Conservation (phyloP, 2,888 invertebrate genomes). For the Parnassius mnemosyne region DNA sequence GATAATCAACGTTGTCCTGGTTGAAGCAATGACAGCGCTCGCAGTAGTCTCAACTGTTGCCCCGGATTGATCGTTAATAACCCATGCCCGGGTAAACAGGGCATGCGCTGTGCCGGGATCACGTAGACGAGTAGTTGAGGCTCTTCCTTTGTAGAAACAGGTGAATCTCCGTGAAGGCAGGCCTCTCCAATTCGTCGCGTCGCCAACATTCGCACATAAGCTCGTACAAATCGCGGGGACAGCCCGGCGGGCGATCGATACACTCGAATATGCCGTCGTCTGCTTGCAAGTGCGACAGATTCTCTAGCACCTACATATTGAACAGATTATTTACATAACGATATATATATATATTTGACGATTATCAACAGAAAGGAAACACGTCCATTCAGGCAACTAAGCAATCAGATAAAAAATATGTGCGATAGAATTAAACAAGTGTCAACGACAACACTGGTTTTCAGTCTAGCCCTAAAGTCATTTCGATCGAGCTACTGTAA, state of each 20-base stretch:
- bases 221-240: constrained; percentile 91
- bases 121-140: constrained; percentile 51
- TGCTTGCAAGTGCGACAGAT: constrained; percentile 85
- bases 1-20: constrained; percentile 8
- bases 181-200: constrained; percentile 86
- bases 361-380: too few species aligned
- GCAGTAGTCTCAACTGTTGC: constrained; percentile 32
- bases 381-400: too few species aligned
- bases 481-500: too few species aligned
- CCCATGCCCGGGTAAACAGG: constrained; percentile 24
- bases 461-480: too few species aligned
- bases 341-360: too few species aligned
- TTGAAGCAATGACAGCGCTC: constrained; percentile 24
- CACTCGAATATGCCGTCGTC: constrained; percentile 82
- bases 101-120: constrained; percentile 46
- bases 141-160: constrained; percentile 85
- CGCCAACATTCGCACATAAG: constrained; percentile 93
- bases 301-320: constrained; percentile 84
- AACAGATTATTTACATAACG: not conserved
- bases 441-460: too few species aligned
- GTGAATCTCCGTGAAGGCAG: constrained; percentile 90
- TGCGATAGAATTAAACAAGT: too few species aligned
- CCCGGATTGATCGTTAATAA: constrained; percentile 24
- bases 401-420: too few species aligned
- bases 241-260: constrained; percentile 84